These are phyloP conservation scores for Tenrec ecaudatus DNA, from an alignment of 2,113 vertebrate species.

Conservation along the genomic window DNA sequence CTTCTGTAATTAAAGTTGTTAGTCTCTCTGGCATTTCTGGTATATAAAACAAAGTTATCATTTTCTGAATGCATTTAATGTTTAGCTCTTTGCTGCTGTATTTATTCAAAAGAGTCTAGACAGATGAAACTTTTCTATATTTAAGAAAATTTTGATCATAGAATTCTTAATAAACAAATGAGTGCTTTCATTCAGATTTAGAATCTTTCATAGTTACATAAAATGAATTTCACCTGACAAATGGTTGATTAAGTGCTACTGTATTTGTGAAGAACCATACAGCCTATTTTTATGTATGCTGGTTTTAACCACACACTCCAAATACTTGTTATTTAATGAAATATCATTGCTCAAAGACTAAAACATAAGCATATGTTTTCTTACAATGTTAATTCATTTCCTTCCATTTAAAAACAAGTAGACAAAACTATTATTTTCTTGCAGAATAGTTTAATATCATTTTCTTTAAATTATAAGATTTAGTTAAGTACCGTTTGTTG, in stretches of 20 bases:
- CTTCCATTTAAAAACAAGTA: neutral
- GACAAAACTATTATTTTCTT: neutral
- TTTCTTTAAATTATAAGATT: constrained; percentile 35
- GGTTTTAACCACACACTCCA: neutral
- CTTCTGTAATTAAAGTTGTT: too few species aligned
- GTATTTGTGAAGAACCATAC: neutral
- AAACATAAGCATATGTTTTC: neutral
- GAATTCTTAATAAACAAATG: constrained; percentile 13
- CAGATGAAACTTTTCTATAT: neutral
- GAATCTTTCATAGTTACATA: neutral
- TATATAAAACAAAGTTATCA: neutral
- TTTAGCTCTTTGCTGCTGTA: neutral
- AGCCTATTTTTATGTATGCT: neutral
- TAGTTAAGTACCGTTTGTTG: neutral
- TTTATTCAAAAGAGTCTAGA: constrained; percentile 8
- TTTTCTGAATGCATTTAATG: constrained; percentile 36
- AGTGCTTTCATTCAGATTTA: neutral
- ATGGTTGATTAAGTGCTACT: neutral
- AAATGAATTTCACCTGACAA: neutral
- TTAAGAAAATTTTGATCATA: neutral
- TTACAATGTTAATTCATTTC: neutral
- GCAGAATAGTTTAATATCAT: neutral
- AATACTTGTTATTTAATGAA: neutral
- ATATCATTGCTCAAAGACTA: neutral
- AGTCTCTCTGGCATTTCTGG: neutral